A percentile compares a stretch with the other conserved stretches of the same genome.
phyloP scores from a whole-genome alignment of 2,888 invertebrate species.

The Augochlorella aurata region DNA sequence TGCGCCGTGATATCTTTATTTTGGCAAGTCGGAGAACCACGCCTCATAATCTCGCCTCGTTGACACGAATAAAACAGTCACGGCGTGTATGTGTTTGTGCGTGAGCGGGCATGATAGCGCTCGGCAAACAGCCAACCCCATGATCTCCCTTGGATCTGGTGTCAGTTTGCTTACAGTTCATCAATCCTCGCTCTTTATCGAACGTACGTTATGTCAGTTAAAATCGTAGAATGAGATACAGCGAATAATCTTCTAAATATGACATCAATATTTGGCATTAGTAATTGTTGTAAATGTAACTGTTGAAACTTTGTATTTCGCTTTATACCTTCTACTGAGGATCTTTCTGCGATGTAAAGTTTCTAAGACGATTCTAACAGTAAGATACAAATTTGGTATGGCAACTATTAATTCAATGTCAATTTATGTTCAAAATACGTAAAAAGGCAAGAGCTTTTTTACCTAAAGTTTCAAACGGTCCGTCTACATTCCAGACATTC shows the following conservation, averaged over 20 bases:
- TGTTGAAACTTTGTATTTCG: too few relatives aligned
- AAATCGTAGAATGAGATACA: neutral
- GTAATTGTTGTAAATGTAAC: neutral
- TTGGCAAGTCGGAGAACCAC: constrained; percentile 43
- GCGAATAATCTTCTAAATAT: neutral
- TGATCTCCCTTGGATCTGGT: constrained; percentile 34
- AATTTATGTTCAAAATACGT: too few relatives aligned
- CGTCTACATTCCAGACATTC: too few relatives aligned
- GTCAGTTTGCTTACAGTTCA: constrained; percentile 38
- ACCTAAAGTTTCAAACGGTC: too few relatives aligned
- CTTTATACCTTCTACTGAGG: too few relatives aligned
- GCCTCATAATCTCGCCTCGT: constrained; percentile 54
- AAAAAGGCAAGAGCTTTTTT: too few relatives aligned
- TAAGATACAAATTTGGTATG: too few relatives aligned
- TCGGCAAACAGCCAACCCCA: constrained; percentile 43
- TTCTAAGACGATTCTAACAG: too few relatives aligned
- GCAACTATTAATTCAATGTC: too few relatives aligned
- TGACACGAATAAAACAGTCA: constrained; percentile 50
- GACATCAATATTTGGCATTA: neutral
- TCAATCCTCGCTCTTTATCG: constrained; percentile 51
- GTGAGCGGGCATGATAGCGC: constrained; percentile 20
- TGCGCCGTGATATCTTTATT: constrained; percentile 44
- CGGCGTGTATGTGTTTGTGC: constrained; percentile 1
- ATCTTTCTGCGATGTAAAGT: too few relatives aligned
- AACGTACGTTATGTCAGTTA: neutral